Percentiles rank a stretch among this genome's conserved stretches.
Evolutionary conservation across 2,113 vertebrate genomes (phyloP).

Genomic region (Empidonax traillii): DNA sequence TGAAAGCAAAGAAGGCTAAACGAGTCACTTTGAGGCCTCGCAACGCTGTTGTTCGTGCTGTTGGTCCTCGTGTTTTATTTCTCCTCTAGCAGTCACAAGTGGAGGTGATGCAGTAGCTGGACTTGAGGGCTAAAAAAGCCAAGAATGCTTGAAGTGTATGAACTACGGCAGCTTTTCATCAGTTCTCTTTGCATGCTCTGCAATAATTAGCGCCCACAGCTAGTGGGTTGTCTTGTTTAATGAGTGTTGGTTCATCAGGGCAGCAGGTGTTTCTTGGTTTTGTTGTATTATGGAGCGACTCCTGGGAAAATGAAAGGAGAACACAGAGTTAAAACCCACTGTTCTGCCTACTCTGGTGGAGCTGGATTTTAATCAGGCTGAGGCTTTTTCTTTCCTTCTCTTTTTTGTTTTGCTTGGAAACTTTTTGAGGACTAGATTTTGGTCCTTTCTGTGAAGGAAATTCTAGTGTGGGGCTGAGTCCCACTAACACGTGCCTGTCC

Average conservation of each 20-base stretch:
- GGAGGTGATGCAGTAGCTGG: background rate
- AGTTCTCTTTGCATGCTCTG: background rate
- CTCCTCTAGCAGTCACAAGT: background rate
- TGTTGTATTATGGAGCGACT: background rate
- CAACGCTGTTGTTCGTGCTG: background rate
- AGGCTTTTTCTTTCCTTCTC: background rate
- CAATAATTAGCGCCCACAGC: background rate
- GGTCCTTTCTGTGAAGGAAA: background rate
- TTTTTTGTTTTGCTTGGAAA: background rate
- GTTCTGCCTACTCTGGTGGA: background rate
- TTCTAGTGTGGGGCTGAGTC: rapidly evolving
- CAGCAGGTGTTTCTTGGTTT: background rate
- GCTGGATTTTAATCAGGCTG: background rate
- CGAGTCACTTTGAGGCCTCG: background rate
- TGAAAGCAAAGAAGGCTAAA: background rate
- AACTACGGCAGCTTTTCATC: background rate
- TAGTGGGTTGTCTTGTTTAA: background rate
- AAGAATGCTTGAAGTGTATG: background rate
- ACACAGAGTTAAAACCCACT: background rate
- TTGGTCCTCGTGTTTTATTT: background rate
- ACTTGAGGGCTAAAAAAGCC: background rate
- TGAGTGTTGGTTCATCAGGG: background rate
- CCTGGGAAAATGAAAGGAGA: background rate
- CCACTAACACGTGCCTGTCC: rapidly evolving
- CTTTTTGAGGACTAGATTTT: background rate